These are phyloP conservation scores for Mixornis gularis DNA, from an alignment of 2,113 vertebrate genomes.

Conservation along the genomic window DNA sequence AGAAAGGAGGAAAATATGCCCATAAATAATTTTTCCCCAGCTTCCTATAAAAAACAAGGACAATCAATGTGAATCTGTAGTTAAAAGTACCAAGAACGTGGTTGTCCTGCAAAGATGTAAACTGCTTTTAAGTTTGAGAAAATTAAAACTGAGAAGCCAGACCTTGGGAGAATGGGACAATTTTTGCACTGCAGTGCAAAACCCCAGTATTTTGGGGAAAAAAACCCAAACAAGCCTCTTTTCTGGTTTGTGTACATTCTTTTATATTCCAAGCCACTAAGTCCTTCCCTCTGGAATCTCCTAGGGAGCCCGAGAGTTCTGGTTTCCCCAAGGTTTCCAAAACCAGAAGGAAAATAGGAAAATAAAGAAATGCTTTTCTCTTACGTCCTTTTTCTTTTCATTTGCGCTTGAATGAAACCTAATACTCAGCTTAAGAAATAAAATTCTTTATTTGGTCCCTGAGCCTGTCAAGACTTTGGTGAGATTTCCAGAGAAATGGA, in stretches of 20 bases:
- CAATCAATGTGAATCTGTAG: neutral
- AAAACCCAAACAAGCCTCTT: neutral
- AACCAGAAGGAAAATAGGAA: neutral
- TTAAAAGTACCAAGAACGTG: neutral
- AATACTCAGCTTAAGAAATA: neutral
- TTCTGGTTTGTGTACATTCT: neutral
- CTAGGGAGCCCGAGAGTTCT: neutral
- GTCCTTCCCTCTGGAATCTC: neutral
- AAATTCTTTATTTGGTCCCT: neutral
- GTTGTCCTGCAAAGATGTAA: neutral
- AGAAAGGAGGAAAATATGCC: slow-evolving; percentile 9
- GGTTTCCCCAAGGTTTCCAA: neutral
- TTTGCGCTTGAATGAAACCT: neutral
- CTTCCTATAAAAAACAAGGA: slow-evolving; percentile 8
- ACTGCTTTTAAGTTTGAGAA: neutral
- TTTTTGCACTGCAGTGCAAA: neutral
- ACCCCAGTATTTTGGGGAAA: neutral
- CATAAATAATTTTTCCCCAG: neutral
- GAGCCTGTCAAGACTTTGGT: neutral
- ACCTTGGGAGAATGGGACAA: neutral
- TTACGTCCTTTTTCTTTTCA: neutral
- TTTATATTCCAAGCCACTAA: neutral
- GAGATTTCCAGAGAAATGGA: neutral
- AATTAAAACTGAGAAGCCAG: neutral
- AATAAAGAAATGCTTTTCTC: neutral